Base-by-base conservation (phyloP, 2,113 vertebrate genomes). In the Hoplias malabaricus region DNA sequence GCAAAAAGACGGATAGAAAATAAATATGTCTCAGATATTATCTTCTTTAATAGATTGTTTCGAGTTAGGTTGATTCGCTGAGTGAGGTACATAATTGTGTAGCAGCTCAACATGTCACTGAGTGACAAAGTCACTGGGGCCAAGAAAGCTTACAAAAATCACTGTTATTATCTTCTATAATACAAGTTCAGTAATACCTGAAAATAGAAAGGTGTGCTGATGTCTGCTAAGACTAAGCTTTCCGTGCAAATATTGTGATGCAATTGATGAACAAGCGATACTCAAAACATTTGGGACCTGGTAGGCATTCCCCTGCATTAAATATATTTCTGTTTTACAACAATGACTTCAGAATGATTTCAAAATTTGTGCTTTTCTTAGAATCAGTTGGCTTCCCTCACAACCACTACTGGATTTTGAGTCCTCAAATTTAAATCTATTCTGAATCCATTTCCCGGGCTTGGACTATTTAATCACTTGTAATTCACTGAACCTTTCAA, bases 1-100 rank as follows among this genome's bases (percentile, higher is more conserved):
- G 92, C 90, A 90, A 91, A 92, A 90, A 73, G 85, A 92, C 87
- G 27, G 59, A 57, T 79, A 73, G 50, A 82, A 88, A 84, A 89
- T 84, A 87, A 81, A 77, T 33, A 33, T 69, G 53, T 79, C 57
- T 82, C 46, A 8, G 31, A 69, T 54, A 78, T 70, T 50, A 14
- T 69, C 63, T 63, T 63, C 8, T 31, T 25, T 62, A 33, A 36
- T 61, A 5, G 27, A 59, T 81, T 66, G 65, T 86, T 88, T 85
- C 79, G 88, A 82, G 80, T 83, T 85, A 84, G 75, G 82, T 80
- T 83, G 85, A 88, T 92, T 90, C 87, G 90, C 85, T 25, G 77
- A 78, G 84, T 88, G 85, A 83, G 81, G 81, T 73, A 77, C 81
- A 27, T 61, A 79, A 73, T 83, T 79, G 66, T 79, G 62, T 83